These are phyloP conservation scores for Penaeus vannamei DNA, from an alignment of 1,140 invertebrate genomes.

Conservation along the genomic window DNA sequence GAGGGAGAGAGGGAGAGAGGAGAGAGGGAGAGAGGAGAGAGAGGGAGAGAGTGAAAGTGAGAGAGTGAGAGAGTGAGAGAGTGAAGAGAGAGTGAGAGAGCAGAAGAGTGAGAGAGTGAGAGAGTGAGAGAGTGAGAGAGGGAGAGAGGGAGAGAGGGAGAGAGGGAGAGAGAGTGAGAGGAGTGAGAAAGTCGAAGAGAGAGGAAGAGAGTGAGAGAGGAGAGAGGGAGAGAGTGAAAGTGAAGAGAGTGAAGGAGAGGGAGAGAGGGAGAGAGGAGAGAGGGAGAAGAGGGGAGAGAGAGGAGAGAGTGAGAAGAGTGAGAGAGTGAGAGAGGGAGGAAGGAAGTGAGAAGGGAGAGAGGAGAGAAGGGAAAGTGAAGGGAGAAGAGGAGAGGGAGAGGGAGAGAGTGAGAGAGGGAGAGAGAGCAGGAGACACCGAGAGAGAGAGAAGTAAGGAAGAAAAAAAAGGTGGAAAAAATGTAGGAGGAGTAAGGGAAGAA, in stretches of 20 bases:
- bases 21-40: no score
- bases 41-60: no score
- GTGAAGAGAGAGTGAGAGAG: no score
- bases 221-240: neutral
- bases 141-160: neutral
- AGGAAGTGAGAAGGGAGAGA: no score
- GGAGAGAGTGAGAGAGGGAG: neutral
- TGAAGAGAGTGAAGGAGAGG: neutral
- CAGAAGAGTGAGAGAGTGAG: neutral
- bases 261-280: neutral
- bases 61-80: no score
- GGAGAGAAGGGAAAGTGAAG: neutral
- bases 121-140: neutral
- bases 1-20: no score
- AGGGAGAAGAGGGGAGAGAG: neutral
- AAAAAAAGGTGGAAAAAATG: neutral
- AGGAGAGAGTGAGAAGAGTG: neutral
- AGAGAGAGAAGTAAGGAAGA: neutral
- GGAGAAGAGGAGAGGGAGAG: conserved; percentile 13
- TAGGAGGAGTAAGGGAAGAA: neutral
- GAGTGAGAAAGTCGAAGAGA: neutral
- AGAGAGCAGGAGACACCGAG: neutral
- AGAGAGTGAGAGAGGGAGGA: neutral
- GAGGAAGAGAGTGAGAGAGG: neutral
- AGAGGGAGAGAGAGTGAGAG: neutral